These are phyloP conservation scores for Pangasius macronema DNA, from an alignment of 2,797 vertebrate genomes.

Conservation along the genomic window DNA sequence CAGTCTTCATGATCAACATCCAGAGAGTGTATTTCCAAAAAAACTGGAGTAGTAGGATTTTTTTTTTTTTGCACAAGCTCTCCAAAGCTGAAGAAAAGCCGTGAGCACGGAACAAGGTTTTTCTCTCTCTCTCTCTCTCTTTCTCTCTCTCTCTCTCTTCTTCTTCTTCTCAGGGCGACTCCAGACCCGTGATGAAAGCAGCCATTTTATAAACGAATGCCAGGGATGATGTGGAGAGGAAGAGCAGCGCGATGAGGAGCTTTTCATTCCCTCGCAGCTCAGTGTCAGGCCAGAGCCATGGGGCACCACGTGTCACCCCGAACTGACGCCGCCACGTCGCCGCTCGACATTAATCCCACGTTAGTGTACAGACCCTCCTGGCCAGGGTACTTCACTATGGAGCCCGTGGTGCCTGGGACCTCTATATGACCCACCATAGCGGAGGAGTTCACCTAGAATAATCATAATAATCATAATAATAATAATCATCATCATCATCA, in stretches of 20 bases:
- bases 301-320: constrained; percentile 94
- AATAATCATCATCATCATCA: too few relatives aligned
- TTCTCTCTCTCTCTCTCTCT: too few relatives aligned
- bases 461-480: constrained; percentile 1
- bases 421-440: constrained; percentile 86
- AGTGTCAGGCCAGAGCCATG: constrained; percentile 89
- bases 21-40: constrained; percentile 69
- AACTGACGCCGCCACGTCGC: constrained; percentile 86
- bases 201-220: constrained; percentile 51
- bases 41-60: constrained; percentile 45
- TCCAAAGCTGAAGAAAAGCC: constrained; percentile 44
- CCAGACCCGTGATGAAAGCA: constrained; percentile 58
- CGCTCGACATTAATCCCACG: constrained; percentile 85
- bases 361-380: constrained; percentile 90
- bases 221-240: constrained; percentile 55
- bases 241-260: constrained; percentile 54
- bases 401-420: constrained; percentile 77
- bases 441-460: constrained; percentile 82
- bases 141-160: too few relatives aligned
- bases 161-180: constrained; percentile 43
- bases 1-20: constrained; percentile 62
- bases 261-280: constrained; percentile 56
- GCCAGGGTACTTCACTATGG: constrained; percentile 86
- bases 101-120: constrained; percentile 58
- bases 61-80: constrained; percentile 25